Evolutionary conservation across 2,113 vertebrate species (phyloP), one percentile per base, ranked within the genome.

Genomic region (Pseudonaja textilis): DNA sequence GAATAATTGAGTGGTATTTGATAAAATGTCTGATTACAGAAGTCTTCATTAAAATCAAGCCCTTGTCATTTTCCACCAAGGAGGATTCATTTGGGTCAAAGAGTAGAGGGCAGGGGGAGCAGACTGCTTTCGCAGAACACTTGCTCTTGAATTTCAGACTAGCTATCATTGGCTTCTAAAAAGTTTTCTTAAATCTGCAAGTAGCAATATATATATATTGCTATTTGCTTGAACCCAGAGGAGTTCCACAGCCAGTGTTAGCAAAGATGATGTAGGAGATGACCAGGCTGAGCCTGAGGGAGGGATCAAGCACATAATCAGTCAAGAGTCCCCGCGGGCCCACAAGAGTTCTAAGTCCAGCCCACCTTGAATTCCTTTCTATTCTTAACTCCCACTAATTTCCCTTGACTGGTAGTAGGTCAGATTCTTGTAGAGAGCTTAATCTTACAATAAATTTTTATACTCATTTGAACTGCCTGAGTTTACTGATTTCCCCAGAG

Each of bases 1-100:
- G 95, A 95, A 95, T 95, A 94, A 95, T 93, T 92, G 92, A 97
- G 93, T 92, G 93, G 61, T 69, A 56, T 96, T 96, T 96, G 95
- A 94, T 93, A 93, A 90, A 91, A 94, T 90, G 95, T 95, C 95
- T 94, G 95, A 94, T 95, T 95, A 93, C 92, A 90, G 91, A 86
- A 69, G 64, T 89, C 93, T 96, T 93, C 94, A 93, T 91, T 42
- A 95, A 88, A 34, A 94, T 7, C 23, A 88, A 95, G 91, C 90
- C 69, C 89, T 88, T 97, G 93, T 93, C 91, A 95, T 92, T 95
- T 91, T 95, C 94, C 61, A 93, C 94, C 85, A 92, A 59, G 90
- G 42, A 88, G 52, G 64, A 94, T 94, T 94, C 95, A 94, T 87
- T 57, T 93, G 93, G 0, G 47, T 25, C 6, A 9, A 47, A 14